phyloP scores from a whole-genome alignment of 2,888 invertebrate genomes.

The Pammene fasciana region DNA sequence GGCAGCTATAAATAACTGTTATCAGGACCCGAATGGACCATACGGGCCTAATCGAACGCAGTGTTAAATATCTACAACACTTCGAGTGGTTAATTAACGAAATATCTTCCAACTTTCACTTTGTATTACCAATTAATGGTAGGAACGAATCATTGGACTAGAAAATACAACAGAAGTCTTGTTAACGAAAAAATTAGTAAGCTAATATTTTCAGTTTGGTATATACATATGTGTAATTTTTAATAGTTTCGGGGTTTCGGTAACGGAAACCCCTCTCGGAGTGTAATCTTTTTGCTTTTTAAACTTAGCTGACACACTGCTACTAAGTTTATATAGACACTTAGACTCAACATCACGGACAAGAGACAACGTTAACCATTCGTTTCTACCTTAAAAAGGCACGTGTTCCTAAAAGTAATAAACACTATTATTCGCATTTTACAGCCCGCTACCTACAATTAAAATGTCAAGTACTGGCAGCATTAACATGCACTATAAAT shows the following conservation, averaged over 20 bases:
- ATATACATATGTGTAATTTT: too few relatives aligned
- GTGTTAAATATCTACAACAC: conserved; percentile 49
- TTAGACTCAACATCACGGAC: too few relatives aligned
- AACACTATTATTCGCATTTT: conserved; percentile 15
- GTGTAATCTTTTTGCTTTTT: neutral
- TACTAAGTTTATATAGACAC: neutral
- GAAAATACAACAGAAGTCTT: neutral
- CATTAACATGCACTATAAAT: conserved; percentile 49
- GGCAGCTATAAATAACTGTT: conserved; percentile 73
- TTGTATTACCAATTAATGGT: conserved; percentile 17
- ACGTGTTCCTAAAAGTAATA: conserved; percentile 18
- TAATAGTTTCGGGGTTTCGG: too few relatives aligned
- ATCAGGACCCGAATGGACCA: conserved; percentile 61
- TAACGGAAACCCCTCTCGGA: too few relatives aligned
- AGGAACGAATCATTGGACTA: neutral
- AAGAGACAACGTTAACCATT: too few relatives aligned
- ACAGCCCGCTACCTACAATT: conserved; percentile 33
- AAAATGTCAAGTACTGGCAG: conserved; percentile 38
- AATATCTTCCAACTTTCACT: conserved; percentile 24
- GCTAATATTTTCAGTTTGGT: too few relatives aligned
- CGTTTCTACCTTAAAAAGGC: neutral
- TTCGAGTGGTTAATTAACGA: conserved; percentile 36
- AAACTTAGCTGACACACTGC: neutral
- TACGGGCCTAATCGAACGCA: conserved; percentile 54
- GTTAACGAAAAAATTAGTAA: too few relatives aligned